Conservation (phyloP, 2,113 vertebrate genomes). For the Hepsetus odoe region DNA sequence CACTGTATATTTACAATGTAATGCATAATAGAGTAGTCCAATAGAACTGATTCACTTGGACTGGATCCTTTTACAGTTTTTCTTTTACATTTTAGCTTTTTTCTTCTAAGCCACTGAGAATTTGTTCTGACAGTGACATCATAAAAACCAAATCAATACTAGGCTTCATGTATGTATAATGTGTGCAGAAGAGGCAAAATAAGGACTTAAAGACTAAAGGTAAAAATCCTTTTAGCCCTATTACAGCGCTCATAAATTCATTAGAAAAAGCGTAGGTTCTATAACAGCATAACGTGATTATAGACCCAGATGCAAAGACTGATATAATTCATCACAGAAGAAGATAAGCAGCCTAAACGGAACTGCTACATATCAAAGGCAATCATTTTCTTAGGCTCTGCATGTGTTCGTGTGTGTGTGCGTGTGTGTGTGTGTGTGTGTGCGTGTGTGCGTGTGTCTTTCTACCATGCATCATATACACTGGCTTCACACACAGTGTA, state of each 20-base stretch:
- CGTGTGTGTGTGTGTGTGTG: no score
- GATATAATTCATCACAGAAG: slow-evolving; percentile 50
- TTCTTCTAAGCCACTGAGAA: no score
- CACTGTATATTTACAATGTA: no score
- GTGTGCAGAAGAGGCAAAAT: no score
- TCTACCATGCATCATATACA: slow-evolving; percentile 48
- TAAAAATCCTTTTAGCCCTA: slow-evolving; percentile 40
- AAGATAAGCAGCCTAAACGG: slow-evolving; percentile 46
- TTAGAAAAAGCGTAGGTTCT: slow-evolving; percentile 40
- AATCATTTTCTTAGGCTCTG: slow-evolving; percentile 36
- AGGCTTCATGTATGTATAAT: no score
- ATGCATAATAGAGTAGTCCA: no score
- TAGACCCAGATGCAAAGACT: slow-evolving; percentile 42
- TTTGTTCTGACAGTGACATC: no score
- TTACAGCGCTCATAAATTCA: slow-evolving; percentile 50
- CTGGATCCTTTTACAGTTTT: no score
- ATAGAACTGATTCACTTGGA: no score
- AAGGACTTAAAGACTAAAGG: slow-evolving; percentile 25
- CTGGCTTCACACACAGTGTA: slow-evolving; percentile 56
- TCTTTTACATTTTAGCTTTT: no score
- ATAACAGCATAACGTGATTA: slow-evolving; percentile 48
- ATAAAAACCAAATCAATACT: no score
- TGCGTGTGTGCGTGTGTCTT: not conserved
- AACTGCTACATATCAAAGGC: slow-evolving; percentile 53
- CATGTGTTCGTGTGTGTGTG: no score